Evolutionary conservation across 1,140 invertebrate genomes (phyloP).

Genomic region (Zaprionus davidi): DNA sequence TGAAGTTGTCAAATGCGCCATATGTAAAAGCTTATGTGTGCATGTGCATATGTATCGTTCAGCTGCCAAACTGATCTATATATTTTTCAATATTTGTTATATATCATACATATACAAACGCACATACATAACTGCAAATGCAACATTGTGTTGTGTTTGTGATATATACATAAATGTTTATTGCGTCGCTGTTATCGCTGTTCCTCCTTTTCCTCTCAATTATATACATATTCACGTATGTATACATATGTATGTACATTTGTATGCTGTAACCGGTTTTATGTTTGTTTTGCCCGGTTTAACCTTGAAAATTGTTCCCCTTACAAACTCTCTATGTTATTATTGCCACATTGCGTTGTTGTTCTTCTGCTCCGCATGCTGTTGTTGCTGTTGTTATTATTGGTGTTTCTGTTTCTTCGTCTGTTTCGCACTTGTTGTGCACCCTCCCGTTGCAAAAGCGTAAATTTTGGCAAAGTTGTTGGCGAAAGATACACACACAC

Average conservation of each 20-base stretch:
- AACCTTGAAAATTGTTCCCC: conserved; percentile 76
- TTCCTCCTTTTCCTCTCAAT: conserved; percentile 30
- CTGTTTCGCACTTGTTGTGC: conserved; percentile 75
- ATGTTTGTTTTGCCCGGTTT: conserved; percentile 83
- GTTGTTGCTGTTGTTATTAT: conserved; percentile 10
- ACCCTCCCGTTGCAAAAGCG: conserved; percentile 7
- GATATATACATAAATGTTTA: conserved; percentile 4
- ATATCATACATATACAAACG: conserved; percentile 5
- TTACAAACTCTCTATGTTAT: conserved; percentile 78
- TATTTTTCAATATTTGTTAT: not conserved
- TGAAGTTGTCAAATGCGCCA: conserved; percentile 25
- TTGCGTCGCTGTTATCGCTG: conserved; percentile 36
- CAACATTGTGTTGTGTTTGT: not conserved
- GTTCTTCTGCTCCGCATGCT: conserved; percentile 15
- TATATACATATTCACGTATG: not conserved
- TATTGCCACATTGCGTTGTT: conserved; percentile 63
- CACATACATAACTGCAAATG: conserved; percentile 11
- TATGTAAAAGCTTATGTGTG: not conserved
- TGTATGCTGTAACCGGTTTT: conserved; percentile 78
- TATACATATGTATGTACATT: conserved; percentile 3
- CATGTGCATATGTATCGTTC: not conserved
- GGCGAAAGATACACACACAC: conserved; percentile 27
- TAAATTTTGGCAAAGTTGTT: conserved; percentile 18
- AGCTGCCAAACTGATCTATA: conserved; percentile 1
- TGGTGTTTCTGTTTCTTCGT: conserved; percentile 22